Percentiles rank a stretch among this genome's conserved stretches.
phyloP scores from a whole-genome alignment of 92 coral and sea anemone species.

The Desmophyllum pertusum region DNA sequence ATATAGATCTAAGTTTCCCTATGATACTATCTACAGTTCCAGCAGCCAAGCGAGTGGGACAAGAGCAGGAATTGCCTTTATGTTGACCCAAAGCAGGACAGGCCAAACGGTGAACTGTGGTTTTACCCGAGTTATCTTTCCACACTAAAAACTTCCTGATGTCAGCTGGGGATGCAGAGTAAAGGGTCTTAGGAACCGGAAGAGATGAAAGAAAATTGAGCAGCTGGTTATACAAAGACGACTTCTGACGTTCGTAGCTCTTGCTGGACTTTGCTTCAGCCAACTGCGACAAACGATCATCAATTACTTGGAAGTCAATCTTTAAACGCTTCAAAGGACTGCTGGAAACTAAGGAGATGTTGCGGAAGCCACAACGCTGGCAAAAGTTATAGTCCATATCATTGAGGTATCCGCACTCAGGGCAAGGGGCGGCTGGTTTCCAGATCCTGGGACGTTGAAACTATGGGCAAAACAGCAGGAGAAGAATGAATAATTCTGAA shows the following conservation, averaged over 20 bases:
- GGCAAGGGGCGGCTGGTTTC: conserved; percentile 28
- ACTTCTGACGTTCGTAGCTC: conserved; percentile 22
- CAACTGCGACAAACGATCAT: conserved; percentile 5
- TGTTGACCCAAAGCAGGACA: conserved; percentile 23
- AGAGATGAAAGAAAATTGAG: conserved; percentile 10
- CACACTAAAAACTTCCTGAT: conserved; percentile 15
- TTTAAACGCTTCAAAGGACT: background rate
- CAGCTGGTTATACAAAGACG: background rate
- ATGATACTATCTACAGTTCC: conserved; percentile 45
- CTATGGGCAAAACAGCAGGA: background rate
- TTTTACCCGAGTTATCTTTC: conserved; percentile 18
- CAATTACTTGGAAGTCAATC: conserved; percentile 4
- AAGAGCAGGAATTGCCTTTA: background rate
- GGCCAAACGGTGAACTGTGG: background rate
- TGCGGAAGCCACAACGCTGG: conserved; percentile 6
- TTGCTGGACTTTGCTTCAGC: conserved; percentile 9
- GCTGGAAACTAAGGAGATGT: background rate
- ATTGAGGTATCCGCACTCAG: conserved; percentile 21
- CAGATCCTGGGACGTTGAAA: conserved; percentile 26
- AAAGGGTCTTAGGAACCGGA: background rate
- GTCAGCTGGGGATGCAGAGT: background rate
- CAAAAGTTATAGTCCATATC: conserved; percentile 18
- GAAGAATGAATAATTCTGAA: background rate
- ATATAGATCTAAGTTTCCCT: conserved; percentile 44
- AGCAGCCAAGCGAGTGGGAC: conserved; percentile 36